Evolutionary conservation across 1,140 invertebrate species (phyloP).

Genomic region (Drosophila cardini): DNA sequence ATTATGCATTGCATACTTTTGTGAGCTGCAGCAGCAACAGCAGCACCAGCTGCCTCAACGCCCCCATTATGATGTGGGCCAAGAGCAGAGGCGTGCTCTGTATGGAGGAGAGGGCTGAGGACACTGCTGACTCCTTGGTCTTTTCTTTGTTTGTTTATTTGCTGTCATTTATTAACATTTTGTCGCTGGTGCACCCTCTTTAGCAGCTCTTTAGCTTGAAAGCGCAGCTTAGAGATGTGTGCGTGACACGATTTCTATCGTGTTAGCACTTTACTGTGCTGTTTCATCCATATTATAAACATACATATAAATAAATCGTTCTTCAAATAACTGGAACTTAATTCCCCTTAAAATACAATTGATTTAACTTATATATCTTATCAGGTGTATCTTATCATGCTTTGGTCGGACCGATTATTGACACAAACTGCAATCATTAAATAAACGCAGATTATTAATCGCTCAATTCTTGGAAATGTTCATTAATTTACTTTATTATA

Average conservation of each 20-base stretch:
- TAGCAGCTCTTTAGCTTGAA: not conserved
- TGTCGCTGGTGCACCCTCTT: slow-evolving; percentile 18
- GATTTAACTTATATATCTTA: not conserved
- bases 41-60: slow-evolving; percentile 34
- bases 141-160: slow-evolving; percentile 29
- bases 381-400: slow-evolving; percentile 14
- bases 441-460: not conserved
- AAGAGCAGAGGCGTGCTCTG: not conserved
- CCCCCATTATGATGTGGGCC: slow-evolving; percentile 16
- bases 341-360: not conserved
- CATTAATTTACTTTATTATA: not conserved
- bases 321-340: not conserved
- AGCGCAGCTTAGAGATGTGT: not conserved
- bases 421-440: not conserved
- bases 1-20: slow-evolving; percentile 58
- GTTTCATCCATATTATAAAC: not conserved
- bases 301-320: not conserved
- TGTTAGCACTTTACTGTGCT: not conserved
- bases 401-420: not conserved
- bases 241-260: not conserved
- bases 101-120: not conserved
- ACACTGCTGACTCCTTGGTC: not conserved
- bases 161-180: slow-evolving; percentile 26
- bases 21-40: slow-evolving; percentile 25
- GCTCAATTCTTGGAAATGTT: slow-evolving; percentile 4